Evolutionary conservation across 1,140 invertebrate genomes (phyloP).

Genomic region (Cydia amplana): DNA sequence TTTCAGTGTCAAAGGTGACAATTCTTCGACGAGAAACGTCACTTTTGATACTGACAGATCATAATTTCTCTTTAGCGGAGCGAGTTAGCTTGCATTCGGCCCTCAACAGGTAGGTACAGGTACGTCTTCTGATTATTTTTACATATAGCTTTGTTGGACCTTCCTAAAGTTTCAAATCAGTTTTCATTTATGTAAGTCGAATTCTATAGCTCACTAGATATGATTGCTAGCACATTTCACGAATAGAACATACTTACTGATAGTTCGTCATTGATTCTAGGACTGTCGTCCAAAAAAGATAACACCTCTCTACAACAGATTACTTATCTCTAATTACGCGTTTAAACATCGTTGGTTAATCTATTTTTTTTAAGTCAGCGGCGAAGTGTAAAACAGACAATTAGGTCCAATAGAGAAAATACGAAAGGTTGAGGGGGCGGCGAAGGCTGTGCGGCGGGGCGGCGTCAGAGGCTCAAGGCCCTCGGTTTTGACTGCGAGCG

Average conservation of each 20-base stretch:
- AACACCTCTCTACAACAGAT: neutral
- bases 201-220: neutral
- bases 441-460: conserved; percentile 32
- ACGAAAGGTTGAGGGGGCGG: conserved; percentile 50
- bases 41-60: too few species aligned
- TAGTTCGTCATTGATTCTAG: conserved; percentile 5
- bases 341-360: neutral
- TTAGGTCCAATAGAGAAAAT: conserved; percentile 39
- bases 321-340: neutral
- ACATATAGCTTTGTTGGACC: too few species aligned
- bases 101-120: too few species aligned
- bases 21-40: too few species aligned
- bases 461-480: conserved; percentile 50
- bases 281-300: neutral
- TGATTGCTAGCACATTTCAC: too few species aligned
- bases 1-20: too few species aligned
- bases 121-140: too few species aligned
- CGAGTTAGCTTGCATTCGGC: too few species aligned
- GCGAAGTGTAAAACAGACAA: conserved; percentile 27
- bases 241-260: too few species aligned
- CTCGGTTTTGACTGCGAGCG: conserved; percentile 44
- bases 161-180: neutral
- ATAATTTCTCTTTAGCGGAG: too few species aligned
- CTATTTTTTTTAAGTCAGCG: conserved; percentile 1
- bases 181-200: neutral